These are phyloP conservation scores for Tringa solitaria DNA, from an alignment of 2,113 vertebrate species.

Conservation along the genomic window DNA sequence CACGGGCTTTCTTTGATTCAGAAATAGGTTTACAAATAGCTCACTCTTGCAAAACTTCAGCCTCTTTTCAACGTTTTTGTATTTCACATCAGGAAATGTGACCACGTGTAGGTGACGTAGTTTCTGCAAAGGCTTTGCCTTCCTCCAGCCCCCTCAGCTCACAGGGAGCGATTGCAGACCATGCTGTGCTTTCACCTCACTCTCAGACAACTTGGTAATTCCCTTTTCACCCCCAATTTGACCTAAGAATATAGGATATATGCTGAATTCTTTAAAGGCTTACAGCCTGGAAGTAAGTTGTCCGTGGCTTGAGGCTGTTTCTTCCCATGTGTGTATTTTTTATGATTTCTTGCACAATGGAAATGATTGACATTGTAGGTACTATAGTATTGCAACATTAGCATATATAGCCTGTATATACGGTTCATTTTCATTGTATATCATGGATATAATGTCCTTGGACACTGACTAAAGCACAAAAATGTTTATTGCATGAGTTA, in stretches of 20 bases:
- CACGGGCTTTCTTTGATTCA: not conserved
- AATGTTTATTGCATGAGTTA: not conserved
- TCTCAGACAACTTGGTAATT: not conserved
- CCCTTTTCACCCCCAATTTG: not conserved
- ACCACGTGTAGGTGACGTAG: not conserved
- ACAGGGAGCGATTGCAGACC: accelerated
- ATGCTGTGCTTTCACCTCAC: not conserved
- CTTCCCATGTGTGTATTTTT: not conserved
- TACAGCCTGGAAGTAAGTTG: not conserved
- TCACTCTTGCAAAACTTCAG: not conserved
- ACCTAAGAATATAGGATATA: not conserved
- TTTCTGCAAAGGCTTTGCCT: not conserved
- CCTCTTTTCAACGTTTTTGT: not conserved
- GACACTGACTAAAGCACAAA: not conserved
- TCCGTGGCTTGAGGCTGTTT: not conserved
- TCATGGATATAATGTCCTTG: not conserved
- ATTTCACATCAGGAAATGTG: not conserved
- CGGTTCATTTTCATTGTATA: not conserved
- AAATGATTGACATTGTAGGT: not conserved
- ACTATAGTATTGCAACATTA: not conserved
- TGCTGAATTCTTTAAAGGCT: not conserved
- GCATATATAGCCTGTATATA: not conserved
- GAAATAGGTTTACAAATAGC: not conserved
- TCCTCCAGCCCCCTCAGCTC: too few species aligned
- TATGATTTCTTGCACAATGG: not conserved